These are phyloP conservation scores for Cyprinodon tularosa DNA, from an alignment of 2,113 vertebrate species.

Conservation along the genomic window DNA sequence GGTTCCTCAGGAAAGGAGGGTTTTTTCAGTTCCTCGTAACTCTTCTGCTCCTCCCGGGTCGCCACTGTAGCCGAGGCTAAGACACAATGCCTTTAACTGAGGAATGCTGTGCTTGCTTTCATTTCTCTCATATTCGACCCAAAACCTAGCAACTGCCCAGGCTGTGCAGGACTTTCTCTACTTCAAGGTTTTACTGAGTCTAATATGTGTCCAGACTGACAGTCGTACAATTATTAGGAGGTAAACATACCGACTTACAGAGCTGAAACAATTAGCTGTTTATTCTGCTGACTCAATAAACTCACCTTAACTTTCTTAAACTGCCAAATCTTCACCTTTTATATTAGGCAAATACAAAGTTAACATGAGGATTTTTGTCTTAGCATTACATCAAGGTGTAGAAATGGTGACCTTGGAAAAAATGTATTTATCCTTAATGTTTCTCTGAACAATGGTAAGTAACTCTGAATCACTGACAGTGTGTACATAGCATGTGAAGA, in stretches of 20 bases:
- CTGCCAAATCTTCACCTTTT: neutral
- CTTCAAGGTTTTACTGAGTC: neutral
- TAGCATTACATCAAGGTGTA: neutral
- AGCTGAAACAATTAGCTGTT: neutral
- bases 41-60: constrained; percentile 26
- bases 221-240: neutral
- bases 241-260: neutral
- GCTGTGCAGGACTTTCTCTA: constrained; percentile 1
- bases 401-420: too few relatives aligned
- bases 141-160: constrained; percentile 14
- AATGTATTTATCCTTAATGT: too few relatives aligned
- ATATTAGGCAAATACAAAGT: neutral
- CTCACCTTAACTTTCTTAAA: too few relatives aligned
- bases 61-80: constrained; percentile 21
- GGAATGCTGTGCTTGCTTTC: constrained; percentile 39
- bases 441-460: too few relatives aligned
- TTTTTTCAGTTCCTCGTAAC: constrained; percentile 10
- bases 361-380: neutral
- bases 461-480: too few relatives aligned
- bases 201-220: neutral
- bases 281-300: neutral
- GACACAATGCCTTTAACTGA: constrained; percentile 8
- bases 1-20: neutral
- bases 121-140: neutral
- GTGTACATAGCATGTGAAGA: too few relatives aligned